Evolutionary conservation across 2,888 invertebrate species (phyloP).

Genomic region (Bombyx huttoni): DNA sequence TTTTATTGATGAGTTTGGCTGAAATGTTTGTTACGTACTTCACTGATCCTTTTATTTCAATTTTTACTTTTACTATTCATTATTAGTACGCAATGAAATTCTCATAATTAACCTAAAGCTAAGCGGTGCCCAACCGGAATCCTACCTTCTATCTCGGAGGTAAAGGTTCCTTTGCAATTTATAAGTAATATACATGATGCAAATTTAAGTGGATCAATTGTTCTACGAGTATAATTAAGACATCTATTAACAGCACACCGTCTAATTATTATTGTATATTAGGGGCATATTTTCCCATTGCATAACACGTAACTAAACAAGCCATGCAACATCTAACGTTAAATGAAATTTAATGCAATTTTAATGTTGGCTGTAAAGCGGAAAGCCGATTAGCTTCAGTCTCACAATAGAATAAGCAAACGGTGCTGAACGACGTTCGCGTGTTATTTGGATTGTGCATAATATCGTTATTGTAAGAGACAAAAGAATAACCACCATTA

Average conservation of each 20-base stretch:
- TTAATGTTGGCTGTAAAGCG: slow-evolving; percentile 54
- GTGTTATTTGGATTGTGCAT: slow-evolving; percentile 26
- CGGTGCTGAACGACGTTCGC: background rate
- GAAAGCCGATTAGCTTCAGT: slow-evolving; percentile 39
- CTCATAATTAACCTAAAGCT: too few species aligned
- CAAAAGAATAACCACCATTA: slow-evolving; percentile 29
- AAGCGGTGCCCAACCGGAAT: too few species aligned
- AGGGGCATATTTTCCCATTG: background rate
- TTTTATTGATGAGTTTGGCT: background rate
- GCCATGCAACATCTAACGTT: slow-evolving; percentile 39
- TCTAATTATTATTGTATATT: too few species aligned
- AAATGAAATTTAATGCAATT: slow-evolving; percentile 62
- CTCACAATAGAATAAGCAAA: background rate
- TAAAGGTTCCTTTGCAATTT: too few species aligned
- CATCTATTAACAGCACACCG: too few species aligned
- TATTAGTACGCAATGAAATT: too few species aligned
- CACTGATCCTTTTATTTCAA: background rate
- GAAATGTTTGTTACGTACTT: background rate
- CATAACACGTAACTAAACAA: slow-evolving; percentile 25
- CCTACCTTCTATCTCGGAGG: too few species aligned
- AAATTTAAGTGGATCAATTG: too few species aligned
- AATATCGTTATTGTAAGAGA: slow-evolving; percentile 37
- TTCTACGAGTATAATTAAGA: too few species aligned
- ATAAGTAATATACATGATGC: too few species aligned
- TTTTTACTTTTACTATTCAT: background rate